Conservation (phyloP, 35 echinoderm and acorn worm species). For the Apostichopus japonicus region DNA sequence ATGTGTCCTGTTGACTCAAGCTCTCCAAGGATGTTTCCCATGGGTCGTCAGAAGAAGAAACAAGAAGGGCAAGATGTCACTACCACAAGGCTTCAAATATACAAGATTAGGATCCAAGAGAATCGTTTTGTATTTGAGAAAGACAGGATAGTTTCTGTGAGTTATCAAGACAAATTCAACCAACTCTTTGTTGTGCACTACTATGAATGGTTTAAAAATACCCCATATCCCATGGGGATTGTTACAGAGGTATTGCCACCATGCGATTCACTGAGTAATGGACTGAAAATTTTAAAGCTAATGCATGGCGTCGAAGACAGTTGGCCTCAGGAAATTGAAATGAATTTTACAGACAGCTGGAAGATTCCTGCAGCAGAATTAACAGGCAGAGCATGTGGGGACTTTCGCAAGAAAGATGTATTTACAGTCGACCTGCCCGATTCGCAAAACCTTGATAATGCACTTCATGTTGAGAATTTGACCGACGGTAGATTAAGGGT, state of each 20-base stretch:
- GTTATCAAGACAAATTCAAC: conserved; percentile 57
- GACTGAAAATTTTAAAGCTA: conserved; percentile 81
- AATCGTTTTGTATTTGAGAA: background rate
- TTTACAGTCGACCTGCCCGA: conserved; percentile 85
- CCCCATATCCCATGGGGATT: conserved; percentile 72
- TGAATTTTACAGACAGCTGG: conserved; percentile 68
- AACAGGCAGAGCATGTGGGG: conserved; percentile 26
- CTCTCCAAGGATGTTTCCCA: conserved; percentile 77
- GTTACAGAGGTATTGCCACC: conserved; percentile 68
- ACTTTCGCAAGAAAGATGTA: conserved; percentile 50
- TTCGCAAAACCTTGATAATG: conserved; percentile 53
- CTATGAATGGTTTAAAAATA: conserved; percentile 65
- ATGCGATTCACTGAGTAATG: conserved; percentile 52
- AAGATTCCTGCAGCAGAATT: conserved; percentile 65
- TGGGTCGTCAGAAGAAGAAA: conserved; percentile 43
- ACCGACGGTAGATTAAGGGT: conserved; percentile 47
- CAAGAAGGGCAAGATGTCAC: conserved; percentile 2
- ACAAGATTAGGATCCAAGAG: conserved; percentile 2
- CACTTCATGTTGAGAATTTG: conserved; percentile 41
- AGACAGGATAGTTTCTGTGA: background rate
- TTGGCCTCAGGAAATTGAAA: conserved; percentile 60
- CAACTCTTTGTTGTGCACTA: conserved; percentile 91
- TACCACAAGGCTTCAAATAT: background rate
- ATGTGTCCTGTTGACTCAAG: conserved; percentile 90
- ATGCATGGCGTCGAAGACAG: conserved; percentile 70